Evolutionary conservation across 2,113 vertebrate species (phyloP), one percentile per base, ranked within the genome.

Genomic region (Alethe diademata): DNA sequence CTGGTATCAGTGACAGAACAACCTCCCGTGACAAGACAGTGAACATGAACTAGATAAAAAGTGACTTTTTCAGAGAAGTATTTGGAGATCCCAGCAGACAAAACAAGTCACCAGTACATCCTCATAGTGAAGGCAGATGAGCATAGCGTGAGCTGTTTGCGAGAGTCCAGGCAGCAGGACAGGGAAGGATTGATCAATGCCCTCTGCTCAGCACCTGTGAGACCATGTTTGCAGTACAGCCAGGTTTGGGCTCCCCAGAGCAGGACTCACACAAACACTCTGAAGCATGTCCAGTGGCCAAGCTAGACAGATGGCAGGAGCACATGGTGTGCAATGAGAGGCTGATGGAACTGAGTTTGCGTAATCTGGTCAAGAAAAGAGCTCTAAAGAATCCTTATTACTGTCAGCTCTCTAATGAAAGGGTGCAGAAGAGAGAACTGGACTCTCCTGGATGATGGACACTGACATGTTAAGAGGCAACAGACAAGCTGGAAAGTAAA

Each of bases 51-150:
- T 8, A 48, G 53, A 25, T 6, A 62, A 23, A 48, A 29, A 20
- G 9, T 0, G 2, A 11, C 19, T 35, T 43, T 4, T 18, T 19
- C 62, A 57, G n/a, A 25, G 9, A 51, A 65, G 17, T 6, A 14
- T 29, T 19, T 51, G 75, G 29, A 76, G 69, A 33, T 53, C 4
- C 12, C 47, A 61, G 57, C n/a, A 70, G 50, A 13, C 12, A 29
- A 2, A 35, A 33, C 1, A 2, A 18, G 33, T 25, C 25, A 17
- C 8, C 48, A 14, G n/a, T 0, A 3, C 2, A 2, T 23, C 2
- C 2, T 17, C 4, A 0, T 0, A 35, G 74, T 25, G 18, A 12
- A 57, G 53, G 19, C 3, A 50, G 60, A 43, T 1, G 9, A 35
- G 70, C 70, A 17, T 14, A 20, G 20, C 1, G 1, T 10, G 56